Base-by-base conservation (phyloP, 2,888 invertebrate species). In the Stenodema calcarata region DNA sequence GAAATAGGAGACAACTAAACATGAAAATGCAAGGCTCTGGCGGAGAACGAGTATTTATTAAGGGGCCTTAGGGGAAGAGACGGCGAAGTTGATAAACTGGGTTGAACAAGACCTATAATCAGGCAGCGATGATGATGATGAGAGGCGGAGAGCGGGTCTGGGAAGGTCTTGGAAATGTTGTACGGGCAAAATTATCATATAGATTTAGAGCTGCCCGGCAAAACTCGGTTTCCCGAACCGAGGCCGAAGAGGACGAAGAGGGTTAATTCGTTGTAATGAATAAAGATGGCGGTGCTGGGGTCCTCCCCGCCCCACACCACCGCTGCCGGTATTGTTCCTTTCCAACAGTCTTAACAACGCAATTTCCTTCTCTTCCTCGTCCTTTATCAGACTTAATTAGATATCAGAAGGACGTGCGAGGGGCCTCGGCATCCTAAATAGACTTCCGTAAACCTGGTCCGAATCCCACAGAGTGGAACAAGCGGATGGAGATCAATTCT, bases 351-450 rank as follows among this genome's bases (percentile, higher is more conserved):
- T 80, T 50, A 80, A 80, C 80, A 80, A 47, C 80, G 80, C 80
- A 80, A 80, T 80, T 54, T 80, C 80, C 28, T n/a, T n/a, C n/a
- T n/a, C n/a, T n/a, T 18, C n/a, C n/a, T n/a, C n/a, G n/a, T n/a
- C n/a, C n/a, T n/a, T n/a, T n/a, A n/a, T n/a, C 70, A 3, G 83
- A 83, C 83, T 83, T 83, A 83, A 83, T 83, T 83, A 83, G 83
- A 83, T 73, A 83, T 83, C 83, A 44, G 79, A 18, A 54, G 79
- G 79, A 50, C 47, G 23, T 23, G 42, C 4, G 35, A n/a, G 41
- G 76, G 41, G 42, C 70, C n/a, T 69, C 16, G 69, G 2, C 11
- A 14, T 35, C 70, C 12, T 76, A 76, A 76, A n/a, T 76, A 41
- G 76, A 76, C 76, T 76, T 70, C 42, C 76, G 42, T 76, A 76